Evolutionary conservation across 1,140 invertebrate species (phyloP).

Genomic region (Pomacea maculata): DNA sequence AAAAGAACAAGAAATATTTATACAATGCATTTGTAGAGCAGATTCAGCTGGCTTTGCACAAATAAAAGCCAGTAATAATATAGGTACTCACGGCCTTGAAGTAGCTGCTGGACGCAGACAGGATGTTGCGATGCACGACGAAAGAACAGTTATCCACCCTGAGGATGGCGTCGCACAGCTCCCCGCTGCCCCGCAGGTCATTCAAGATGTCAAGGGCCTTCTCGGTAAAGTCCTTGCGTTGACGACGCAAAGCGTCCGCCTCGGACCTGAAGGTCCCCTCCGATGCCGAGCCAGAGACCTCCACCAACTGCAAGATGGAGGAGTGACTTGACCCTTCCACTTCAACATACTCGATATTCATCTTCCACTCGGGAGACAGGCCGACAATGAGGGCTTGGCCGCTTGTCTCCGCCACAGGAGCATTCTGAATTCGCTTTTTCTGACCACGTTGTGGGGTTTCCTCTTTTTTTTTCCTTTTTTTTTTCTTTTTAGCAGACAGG

Average conservation of each 20-base stretch:
- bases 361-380: not conserved
- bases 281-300: not conserved
- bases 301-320: not conserved
- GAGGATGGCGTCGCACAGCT: conserved; percentile 84
- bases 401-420: too few relatives aligned
- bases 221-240: conserved; percentile 24
- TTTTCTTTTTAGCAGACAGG: too few relatives aligned
- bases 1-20: too few relatives aligned
- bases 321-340: not conserved
- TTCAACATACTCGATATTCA: not conserved
- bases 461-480: too few relatives aligned
- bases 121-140: conserved; percentile 33
- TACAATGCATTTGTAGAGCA: too few relatives aligned
- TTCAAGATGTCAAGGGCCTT: conserved; percentile 33
- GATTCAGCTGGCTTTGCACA: too few relatives aligned
- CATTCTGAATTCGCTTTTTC: too few relatives aligned
- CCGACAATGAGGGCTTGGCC: too few relatives aligned
- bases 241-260: not conserved
- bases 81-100: conserved; percentile 48
- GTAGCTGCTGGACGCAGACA: conserved; percentile 48
- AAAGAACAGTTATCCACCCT: conserved; percentile 68
- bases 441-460: too few relatives aligned
- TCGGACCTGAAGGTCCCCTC: not conserved
- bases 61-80: not conserved
- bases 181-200: conserved; percentile 71